These are phyloP conservation scores for Anthrax anthrax DNA, from an alignment of 2,888 invertebrate species.

Conservation along the genomic window DNA sequence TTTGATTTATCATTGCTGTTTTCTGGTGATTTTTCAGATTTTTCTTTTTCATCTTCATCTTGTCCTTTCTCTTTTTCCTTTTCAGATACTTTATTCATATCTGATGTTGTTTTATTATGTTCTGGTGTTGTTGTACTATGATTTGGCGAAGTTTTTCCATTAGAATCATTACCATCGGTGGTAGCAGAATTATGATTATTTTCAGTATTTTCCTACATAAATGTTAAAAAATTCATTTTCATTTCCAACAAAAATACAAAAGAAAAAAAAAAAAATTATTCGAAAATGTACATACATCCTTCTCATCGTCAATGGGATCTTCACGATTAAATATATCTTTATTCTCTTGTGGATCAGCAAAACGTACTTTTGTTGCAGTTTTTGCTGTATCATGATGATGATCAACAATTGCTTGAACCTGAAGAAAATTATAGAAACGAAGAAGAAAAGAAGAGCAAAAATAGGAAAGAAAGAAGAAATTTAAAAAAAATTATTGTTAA, in stretches of 20 bases:
- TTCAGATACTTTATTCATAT: conserved; percentile 11
- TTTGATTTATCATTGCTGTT: conserved; percentile 17
- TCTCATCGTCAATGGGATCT: conserved; percentile 7
- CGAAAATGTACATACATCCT: conserved; percentile 6
- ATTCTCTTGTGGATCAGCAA: conserved; percentile 49
- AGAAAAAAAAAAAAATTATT: background rate
- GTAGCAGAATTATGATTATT: conserved; percentile 8
- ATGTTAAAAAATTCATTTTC: background rate
- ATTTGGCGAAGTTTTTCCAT: conserved; percentile 9
- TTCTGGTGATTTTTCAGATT: conserved; percentile 15
- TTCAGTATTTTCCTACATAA: conserved; percentile 19
- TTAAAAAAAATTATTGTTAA: too few relatives aligned
- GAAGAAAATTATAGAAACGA: conserved; percentile 12
- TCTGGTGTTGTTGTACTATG: conserved; percentile 6
- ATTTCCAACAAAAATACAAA: background rate
- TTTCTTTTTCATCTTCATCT: conserved; percentile 16
- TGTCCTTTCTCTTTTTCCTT: conserved; percentile 14
- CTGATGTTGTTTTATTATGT: conserved; percentile 9
- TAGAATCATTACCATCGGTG: conserved; percentile 5
- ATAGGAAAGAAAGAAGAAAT: background rate
- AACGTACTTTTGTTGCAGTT: conserved; percentile 74
- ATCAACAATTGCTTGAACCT: conserved; percentile 91
- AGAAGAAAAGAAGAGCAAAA: background rate
- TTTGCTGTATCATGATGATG: conserved; percentile 67
- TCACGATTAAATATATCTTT: conserved; percentile 1